Conservation (phyloP, 37 sponge, comb jelly and placozoan species). For the Crambe crambe region DNA sequence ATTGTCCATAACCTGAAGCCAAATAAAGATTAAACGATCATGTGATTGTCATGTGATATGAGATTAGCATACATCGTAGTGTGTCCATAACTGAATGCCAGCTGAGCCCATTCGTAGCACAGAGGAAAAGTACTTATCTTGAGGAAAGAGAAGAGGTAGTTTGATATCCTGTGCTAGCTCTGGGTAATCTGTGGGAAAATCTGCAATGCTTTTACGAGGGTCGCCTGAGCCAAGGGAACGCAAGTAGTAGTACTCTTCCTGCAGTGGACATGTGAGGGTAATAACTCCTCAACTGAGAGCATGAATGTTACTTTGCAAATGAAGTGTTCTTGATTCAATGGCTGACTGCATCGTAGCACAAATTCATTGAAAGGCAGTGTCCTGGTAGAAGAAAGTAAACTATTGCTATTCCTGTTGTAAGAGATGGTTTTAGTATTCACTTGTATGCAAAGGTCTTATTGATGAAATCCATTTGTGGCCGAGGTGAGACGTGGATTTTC, state of each 20-base stretch:
- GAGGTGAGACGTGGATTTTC: conserved; percentile 77
- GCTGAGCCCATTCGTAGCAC: conserved; percentile 86
- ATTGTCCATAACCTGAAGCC: conserved; percentile 91
- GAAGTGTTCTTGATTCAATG: conserved; percentile 54
- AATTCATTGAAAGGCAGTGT: conserved; percentile 82
- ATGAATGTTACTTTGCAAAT: background rate
- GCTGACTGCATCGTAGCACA: conserved; percentile 48
- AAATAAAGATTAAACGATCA: background rate
- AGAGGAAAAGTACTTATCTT: conserved; percentile 75
- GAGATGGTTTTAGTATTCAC: conserved; percentile 3
- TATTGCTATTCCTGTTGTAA: background rate
- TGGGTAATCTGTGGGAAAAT: conserved; percentile 77
- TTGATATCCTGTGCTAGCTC: conserved; percentile 67
- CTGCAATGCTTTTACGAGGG: conserved; percentile 76
- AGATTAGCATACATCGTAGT: conserved; percentile 81
- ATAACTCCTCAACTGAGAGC: background rate
- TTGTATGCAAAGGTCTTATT: conserved; percentile 84
- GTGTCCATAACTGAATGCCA: conserved; percentile 88
- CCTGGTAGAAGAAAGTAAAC: conserved; percentile 31
- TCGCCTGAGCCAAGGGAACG: conserved; percentile 60
- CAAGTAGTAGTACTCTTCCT: conserved; percentile 89
- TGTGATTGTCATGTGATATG: background rate
- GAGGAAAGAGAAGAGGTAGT: conserved; percentile 68
- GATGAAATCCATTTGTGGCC: conserved; percentile 78
- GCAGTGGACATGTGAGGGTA: background rate